These are phyloP conservation scores for Oconnorella tubifera DNA, from an alignment of 2,888 invertebrate species.

Conservation along the genomic window DNA sequence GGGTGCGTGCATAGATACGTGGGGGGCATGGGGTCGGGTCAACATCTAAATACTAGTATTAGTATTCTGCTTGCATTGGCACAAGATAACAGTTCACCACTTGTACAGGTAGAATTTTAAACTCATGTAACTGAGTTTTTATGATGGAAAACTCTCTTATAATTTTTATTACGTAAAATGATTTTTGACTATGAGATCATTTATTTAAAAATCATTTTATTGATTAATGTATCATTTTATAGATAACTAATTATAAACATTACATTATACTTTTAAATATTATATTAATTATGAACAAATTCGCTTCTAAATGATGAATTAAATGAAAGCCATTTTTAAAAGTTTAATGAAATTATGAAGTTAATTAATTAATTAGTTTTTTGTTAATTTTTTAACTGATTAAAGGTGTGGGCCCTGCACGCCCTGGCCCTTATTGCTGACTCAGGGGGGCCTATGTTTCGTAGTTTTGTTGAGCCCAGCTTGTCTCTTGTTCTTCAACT, in stretches of 20 bases:
- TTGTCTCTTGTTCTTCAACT: slow-evolving; percentile 84
- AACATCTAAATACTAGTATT: slow-evolving; percentile 88
- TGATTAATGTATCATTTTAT: no score
- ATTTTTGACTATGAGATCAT: no score
- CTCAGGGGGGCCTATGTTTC: slow-evolving; percentile 98
- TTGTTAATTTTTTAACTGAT: not conserved
- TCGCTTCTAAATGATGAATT: no score
- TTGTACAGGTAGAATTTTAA: slow-evolving; percentile 90
- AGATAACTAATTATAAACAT: no score
- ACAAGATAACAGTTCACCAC: slow-evolving; percentile 85
- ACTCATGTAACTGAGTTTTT: no score
- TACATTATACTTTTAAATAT: no score
- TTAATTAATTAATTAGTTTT: not conserved
- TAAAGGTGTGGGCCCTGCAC: slow-evolving; percentile 91
- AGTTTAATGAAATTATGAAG: no score
- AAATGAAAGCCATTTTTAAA: no score
- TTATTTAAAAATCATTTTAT: no score
- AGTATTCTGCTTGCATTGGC: slow-evolving; percentile 89
- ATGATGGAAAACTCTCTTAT: no score
- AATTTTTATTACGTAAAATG: no score
- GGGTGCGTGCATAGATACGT: slow-evolving; percentile 93
- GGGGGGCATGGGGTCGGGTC: slow-evolving; percentile 92
- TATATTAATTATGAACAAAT: no score
- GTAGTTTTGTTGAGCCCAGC: slow-evolving; percentile 92
- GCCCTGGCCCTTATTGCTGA: slow-evolving; percentile 92